A percentile compares a stretch with the other conserved stretches of the same genome.
These are phyloP conservation scores for Conchocele bisecta DNA, from an alignment of 2,888 invertebrate genomes.

Conservation along the genomic window DNA sequence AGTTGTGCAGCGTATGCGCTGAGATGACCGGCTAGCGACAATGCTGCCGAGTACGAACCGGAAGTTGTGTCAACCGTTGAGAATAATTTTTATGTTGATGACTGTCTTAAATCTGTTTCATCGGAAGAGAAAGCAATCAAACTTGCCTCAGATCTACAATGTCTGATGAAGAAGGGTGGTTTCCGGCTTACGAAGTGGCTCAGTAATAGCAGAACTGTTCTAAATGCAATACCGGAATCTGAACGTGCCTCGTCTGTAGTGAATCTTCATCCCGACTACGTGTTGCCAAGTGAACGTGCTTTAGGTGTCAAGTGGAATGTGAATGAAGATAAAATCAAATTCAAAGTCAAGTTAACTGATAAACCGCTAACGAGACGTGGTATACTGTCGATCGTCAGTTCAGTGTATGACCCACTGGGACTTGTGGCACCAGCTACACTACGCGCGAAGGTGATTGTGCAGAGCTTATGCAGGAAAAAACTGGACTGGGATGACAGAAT, in stretches of 20 bases:
- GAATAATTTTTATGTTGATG: constrained; percentile 44
- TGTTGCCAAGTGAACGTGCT: constrained; percentile 11
- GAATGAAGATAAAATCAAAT: not conserved
- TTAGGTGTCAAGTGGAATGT: constrained; percentile 23
- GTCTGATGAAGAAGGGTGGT: constrained; percentile 14
- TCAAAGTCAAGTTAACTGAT: constrained; percentile 7
- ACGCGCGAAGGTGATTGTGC: constrained; percentile 41
- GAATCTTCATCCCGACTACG: constrained; percentile 9
- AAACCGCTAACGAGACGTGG: constrained; percentile 17
- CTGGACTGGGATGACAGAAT: constrained; percentile 16
- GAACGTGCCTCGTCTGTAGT: constrained; percentile 19
- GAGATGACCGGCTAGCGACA: constrained; percentile 17
- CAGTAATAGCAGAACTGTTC: constrained; percentile 27
- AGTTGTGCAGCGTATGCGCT: constrained; percentile 28
- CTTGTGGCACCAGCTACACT: constrained; percentile 46
- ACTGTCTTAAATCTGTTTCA: constrained; percentile 37
- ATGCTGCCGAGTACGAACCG: constrained; percentile 2
- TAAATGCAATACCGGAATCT: constrained; percentile 21
- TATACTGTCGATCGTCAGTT: constrained; percentile 48
- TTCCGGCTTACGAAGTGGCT: constrained; percentile 34
- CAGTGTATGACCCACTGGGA: constrained; percentile 58
- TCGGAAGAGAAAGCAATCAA: constrained; percentile 6
- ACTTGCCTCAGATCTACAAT: constrained; percentile 21
- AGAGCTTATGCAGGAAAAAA: constrained; percentile 36
- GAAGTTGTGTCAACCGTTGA: constrained; percentile 29